These are phyloP conservation scores for Lochmaea crataegi DNA, from an alignment of 2,888 invertebrate species.

Conservation along the genomic window DNA sequence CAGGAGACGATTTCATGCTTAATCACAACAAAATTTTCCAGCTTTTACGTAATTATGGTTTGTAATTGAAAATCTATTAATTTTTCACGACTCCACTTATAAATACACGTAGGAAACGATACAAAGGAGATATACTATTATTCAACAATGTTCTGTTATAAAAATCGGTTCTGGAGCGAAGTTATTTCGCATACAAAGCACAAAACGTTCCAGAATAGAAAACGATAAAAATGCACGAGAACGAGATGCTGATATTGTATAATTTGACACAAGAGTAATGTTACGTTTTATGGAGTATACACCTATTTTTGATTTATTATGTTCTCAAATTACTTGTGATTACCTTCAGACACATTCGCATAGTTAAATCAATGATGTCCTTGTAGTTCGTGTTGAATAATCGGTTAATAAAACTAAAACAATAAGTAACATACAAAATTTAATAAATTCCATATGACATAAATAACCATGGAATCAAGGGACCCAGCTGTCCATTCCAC, in stretches of 20 bases:
- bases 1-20: no score
- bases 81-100: no score
- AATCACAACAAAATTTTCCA: no score
- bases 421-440: background rate
- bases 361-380: slow-evolving; percentile 7
- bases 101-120: no score
- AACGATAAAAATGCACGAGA: slow-evolving; percentile 36
- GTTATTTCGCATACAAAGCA: slow-evolving; percentile 17
- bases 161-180: background rate
- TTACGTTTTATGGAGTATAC: slow-evolving; percentile 30
- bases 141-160: slow-evolving; percentile 3
- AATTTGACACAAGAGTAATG: slow-evolving; percentile 39
- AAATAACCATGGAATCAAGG: no score
- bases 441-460: no score
- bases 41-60: no score
- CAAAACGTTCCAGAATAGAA: slow-evolving; percentile 17
- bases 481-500: no score
- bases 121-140: background rate
- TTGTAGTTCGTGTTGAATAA: background rate
- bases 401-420: background rate
- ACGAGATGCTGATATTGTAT: slow-evolving; percentile 35
- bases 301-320: slow-evolving; percentile 38
- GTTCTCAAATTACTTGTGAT: slow-evolving; percentile 23
- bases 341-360: slow-evolving; percentile 21
- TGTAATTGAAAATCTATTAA: no score